Base-by-base conservation (phyloP, 1,140 invertebrate species). In the Anastatus disparis region DNA sequence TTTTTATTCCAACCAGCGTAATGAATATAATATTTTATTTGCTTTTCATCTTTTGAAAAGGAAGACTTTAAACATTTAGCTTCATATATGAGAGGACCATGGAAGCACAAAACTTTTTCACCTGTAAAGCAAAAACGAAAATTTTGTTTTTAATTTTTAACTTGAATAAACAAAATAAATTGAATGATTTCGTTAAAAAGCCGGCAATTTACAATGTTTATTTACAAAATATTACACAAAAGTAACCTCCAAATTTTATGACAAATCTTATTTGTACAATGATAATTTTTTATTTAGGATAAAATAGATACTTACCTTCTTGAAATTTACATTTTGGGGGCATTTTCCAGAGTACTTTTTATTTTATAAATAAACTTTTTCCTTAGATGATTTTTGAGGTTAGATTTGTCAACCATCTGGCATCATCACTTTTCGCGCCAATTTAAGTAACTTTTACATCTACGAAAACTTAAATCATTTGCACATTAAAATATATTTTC, bases 1-100 rank as follows among this genome's bases (percentile, higher is more conserved):
- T 95, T 98, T 89, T 98, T 98, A 84, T 97, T 98, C 96, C 96
- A 98, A 8, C 97, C 97, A 77, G 95, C 95, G 86, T 99, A 98
- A 85, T 99, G 97, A 74, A 98, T 96, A 26, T 96, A 91, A 87
- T 98, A 98, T 81, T 94, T 92, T 3, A 95, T 88, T 83, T 93
- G 91, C 84, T 95, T 95, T 73, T 97, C 94, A 78, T 93, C 94
- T 79, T 93, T 94, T 8, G 90, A 90, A 24, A 93, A 87, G 68
- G 92, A 92, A 71, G 90, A 89, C 85, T 96, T 96, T 9, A 98
- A 86, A 84, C 95, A 96, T 90, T 98, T 98, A 9, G 96, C 96
- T 88, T 98, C 96, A 84, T 98, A 98, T 72, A 98, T 93, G 9
- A 97, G 86, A 10, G 95, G 95, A 1, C 96, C 96, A 87, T 98